Conservation (phyloP, 2,113 vertebrate genomes). For the Archilochus colubris region DNA sequence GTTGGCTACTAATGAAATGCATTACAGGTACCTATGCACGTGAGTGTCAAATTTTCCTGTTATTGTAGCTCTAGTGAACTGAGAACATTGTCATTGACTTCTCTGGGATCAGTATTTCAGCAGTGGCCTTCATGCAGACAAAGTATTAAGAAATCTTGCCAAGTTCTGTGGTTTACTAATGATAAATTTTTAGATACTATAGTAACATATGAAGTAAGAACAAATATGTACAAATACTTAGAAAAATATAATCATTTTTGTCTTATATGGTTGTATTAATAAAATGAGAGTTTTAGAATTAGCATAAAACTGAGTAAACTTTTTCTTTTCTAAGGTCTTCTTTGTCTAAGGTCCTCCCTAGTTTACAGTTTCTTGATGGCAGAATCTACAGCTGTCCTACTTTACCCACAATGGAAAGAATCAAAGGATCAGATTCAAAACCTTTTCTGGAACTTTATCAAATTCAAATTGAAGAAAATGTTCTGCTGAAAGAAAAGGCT, state of each 20-base stretch:
- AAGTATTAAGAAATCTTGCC: neutral
- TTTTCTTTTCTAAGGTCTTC: slow-evolving; percentile 72
- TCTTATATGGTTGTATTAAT: neutral
- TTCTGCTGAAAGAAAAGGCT: slow-evolving; percentile 69
- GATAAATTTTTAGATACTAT: neutral
- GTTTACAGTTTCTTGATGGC: slow-evolving; percentile 78
- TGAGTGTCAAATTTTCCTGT: neutral
- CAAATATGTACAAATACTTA: neutral
- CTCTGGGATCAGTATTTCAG: neutral
- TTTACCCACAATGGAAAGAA: slow-evolving; percentile 36
- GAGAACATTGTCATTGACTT: neutral
- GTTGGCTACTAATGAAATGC: neutral
- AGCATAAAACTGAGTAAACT: neutral
- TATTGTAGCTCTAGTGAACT: neutral
- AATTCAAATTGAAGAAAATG: slow-evolving; percentile 80
- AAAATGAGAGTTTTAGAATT: neutral
- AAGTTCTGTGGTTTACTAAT: neutral
- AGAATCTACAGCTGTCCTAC: slow-evolving; percentile 59
- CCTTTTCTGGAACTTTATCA: slow-evolving; percentile 82
- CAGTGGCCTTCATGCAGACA: neutral
- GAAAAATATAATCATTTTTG: neutral
- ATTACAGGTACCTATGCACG: neutral
- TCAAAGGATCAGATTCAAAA: slow-evolving; percentile 32
- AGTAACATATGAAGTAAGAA: neutral
- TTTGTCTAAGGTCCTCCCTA: slow-evolving; percentile 76